Evolutionary conservation across 2,113 vertebrate genomes (phyloP).

Genomic region (Nerophis ophidion): DNA sequence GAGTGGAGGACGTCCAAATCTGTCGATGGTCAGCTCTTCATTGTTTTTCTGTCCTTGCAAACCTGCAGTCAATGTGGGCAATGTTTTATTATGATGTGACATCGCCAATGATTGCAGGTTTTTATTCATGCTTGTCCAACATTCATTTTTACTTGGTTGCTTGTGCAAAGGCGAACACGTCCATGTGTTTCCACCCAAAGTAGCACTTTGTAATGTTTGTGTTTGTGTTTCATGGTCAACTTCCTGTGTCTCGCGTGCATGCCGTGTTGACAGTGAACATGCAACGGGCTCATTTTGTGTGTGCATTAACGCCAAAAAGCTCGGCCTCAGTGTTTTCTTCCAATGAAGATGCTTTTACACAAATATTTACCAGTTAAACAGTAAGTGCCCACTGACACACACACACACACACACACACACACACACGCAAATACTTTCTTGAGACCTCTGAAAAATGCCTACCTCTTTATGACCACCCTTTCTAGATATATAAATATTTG

Average conservation of each 20-base stretch:
- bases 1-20: too few species aligned
- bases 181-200: not conserved
- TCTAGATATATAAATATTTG: too few species aligned
- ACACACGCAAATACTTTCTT: not conserved
- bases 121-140: too few species aligned
- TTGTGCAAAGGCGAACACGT: not conserved
- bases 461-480: too few species aligned
- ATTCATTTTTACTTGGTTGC: not conserved
- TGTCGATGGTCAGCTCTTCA: too few species aligned
- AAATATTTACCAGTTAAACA: constrained; percentile 64
- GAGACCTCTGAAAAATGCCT: too few species aligned
- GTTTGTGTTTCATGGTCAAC: not conserved
- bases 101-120: too few species aligned
- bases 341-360: constrained; percentile 34
- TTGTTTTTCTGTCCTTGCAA: too few species aligned
- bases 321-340: constrained; percentile 33
- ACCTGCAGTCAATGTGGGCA: too few species aligned
- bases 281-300: not conserved
- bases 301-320: constrained; percentile 43
- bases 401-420: not conserved
- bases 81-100: too few species aligned
- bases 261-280: constrained; percentile 27
- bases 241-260: not conserved
- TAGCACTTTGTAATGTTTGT: not conserved
- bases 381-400: constrained; percentile 34